These are phyloP conservation scores for Dallia pectoralis DNA, from an alignment of 2,797 vertebrate genomes.

Conservation along the genomic window DNA sequence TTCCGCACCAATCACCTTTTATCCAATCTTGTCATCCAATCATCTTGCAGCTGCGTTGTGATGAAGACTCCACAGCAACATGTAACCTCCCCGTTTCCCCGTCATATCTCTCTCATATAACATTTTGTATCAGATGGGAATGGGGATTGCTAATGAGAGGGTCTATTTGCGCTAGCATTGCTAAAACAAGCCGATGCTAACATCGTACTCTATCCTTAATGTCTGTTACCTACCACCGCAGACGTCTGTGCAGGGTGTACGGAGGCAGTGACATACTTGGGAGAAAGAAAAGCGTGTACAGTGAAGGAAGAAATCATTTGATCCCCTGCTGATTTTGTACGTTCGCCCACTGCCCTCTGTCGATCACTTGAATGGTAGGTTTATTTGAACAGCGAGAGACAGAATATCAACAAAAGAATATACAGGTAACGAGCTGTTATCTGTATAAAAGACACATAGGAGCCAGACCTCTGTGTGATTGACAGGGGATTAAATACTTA, in stretches of 20 bases:
- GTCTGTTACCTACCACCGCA: slow-evolving; percentile 45
- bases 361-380: too few relatives aligned
- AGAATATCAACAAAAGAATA: too few relatives aligned
- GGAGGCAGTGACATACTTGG: slow-evolving; percentile 43
- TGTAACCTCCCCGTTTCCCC: neutral
- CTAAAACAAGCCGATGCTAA: slow-evolving; percentile 23
- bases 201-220: slow-evolving; percentile 32
- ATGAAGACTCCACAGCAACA: neutral
- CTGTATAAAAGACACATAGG: too few relatives aligned
- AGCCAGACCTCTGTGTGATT: too few relatives aligned
- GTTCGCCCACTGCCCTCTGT: too few relatives aligned
- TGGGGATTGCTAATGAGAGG: slow-evolving; percentile 21
- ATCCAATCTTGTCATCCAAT: neutral
- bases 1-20: slow-evolving; percentile 9
- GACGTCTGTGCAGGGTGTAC: slow-evolving; percentile 35
- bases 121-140: neutral
- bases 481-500: too few relatives aligned
- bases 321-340: too few relatives aligned
- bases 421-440: too few relatives aligned
- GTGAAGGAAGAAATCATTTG: slow-evolving; percentile 7
- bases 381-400: too few relatives aligned
- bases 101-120: neutral
- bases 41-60: neutral
- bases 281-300: slow-evolving; percentile 43
- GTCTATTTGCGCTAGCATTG: slow-evolving; percentile 9